Evolutionary conservation across 2,113 vertebrate genomes (phyloP), one percentile per base, ranked within the genome.

Genomic region (Hirundichthys speculiger): DNA sequence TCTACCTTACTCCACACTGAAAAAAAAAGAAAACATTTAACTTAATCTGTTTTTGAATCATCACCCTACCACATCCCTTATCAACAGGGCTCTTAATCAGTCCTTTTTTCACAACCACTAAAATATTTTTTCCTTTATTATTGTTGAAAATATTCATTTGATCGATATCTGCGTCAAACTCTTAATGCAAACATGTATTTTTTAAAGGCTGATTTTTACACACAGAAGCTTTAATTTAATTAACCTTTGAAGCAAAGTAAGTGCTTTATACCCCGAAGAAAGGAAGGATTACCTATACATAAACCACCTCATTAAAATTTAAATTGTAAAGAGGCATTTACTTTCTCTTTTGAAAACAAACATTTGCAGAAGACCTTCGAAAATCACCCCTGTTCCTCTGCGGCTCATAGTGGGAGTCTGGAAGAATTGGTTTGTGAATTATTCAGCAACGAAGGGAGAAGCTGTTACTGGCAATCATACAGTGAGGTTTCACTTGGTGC

Each of bases 371-470:
- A 43, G 69, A 64, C 30, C 38, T 49, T 45, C 27, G 45, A 59
- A 77, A 77, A 65, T 58, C 20, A 46, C 46, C 39, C 21, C 20
- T 67, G 49, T 52, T 68, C 63, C 56, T 64, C 63, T 22, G 42
- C 42, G 77, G 25, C 59, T 71, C 53, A 13, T 46, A 25, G 62
- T 2, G 1, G 21, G 53, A 38, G 24, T 40, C 62, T 61, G 19
- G 59, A 53, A 75, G 77, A 87, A 76, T 59, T 80, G 66, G 50
- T 21, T 34, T 43, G 14, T 88, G 59, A 89, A 89, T 86, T 59
- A 88, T 75, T 78, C 27, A 78, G 43, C 22, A 69, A 52, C 5
- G 45, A 24, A 75, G 56, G 64, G 56, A 52, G 57, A 51, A 27
- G 43, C 51, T 65, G 58, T 65, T 57, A 52, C 78, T 67, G 24